Base-by-base conservation (phyloP, 53 echinoderm and acorn worm genomes). In the Echinometra lucunter region DNA sequence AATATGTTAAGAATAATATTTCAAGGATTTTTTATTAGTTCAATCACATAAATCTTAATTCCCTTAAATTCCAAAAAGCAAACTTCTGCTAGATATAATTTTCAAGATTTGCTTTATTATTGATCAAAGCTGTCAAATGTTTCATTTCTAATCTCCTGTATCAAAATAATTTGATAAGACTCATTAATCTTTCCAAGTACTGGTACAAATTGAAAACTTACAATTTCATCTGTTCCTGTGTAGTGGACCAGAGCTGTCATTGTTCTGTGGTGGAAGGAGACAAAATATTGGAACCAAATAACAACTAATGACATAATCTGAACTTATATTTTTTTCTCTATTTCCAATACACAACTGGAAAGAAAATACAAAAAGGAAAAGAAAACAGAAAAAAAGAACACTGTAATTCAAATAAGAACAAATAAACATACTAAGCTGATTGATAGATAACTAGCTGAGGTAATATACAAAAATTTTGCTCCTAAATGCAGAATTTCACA, bases 151-250 rank as follows among this genome's bases (percentile, higher is more conserved):
- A 4, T 63, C 63, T 63, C n/a, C n/a, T 63, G 23, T 63, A 23
- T 5, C 23, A 60, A 5, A 53, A 53, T 13, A 13, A n/a, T n/a
- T n/a, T n/a, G 8, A 53, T 35, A 72, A 27, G 72, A n/a, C 32
- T 12, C 11, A 32, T 74, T 27, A 25, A 63, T 19, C 7, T 63
- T 6, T 28, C 6, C 3, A 28, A 44, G 47, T 12, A 85, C 47
- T 49, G 49, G 6, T 9, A 21, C 11, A 44, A n/a, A n/a, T n/a
- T n/a, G 28, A 28, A 0, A 49, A 49, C 97, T 98, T 88, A 98
- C 99, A 28, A 98, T 95, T 94, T 98, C 99, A 95, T 98, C 99
- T 70, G 99, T 92, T 74, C 99, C 99, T 32, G 98, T 95, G 21
- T 96, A 97, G 53, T 97, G 95, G 16, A 98, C 99, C 90, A 98